A percentile compares a stretch with the other conserved stretches of the same genome.
Conservation (phyloP, 2,797 vertebrate genomes). For the Cossypha heuglini region DNA sequence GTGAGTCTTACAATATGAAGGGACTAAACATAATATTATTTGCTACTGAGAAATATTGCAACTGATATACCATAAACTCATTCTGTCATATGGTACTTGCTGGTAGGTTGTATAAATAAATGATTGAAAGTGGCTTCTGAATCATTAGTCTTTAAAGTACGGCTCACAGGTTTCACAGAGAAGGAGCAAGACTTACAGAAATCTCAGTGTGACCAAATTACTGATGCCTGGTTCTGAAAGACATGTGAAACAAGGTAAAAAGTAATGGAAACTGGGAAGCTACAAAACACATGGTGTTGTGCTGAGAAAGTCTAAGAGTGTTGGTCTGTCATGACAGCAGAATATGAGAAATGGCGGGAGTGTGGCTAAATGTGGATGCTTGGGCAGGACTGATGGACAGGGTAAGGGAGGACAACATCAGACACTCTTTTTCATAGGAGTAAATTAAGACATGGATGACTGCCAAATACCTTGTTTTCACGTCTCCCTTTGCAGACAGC, state of each 20-base stretch:
- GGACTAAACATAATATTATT: background rate
- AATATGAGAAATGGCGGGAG: background rate
- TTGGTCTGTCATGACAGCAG: background rate
- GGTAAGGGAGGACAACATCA: background rate
- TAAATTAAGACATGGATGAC: background rate
- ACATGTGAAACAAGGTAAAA: background rate
- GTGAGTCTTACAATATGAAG: background rate
- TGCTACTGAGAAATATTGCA: background rate
- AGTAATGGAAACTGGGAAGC: background rate
- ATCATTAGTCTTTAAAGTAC: rapidly evolving
- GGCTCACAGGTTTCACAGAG: background rate
- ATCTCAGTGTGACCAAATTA: background rate
- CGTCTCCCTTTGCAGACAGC: background rate
- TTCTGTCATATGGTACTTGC: background rate
- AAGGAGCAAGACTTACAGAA: background rate
- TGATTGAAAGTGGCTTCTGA: background rate
- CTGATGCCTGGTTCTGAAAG: background rate
- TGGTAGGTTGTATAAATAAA: background rate
- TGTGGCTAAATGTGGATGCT: background rate
- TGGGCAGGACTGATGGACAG: background rate
- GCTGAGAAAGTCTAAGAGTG: background rate
- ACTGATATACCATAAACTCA: background rate
- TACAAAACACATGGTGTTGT: background rate
- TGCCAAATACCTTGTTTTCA: background rate
- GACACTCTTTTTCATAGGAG: background rate